Percentiles rank a stretch among this genome's conserved stretches.
phyloP scores from a whole-genome alignment of 2,888 invertebrate genomes.

The Apotomis turbidana region DNA sequence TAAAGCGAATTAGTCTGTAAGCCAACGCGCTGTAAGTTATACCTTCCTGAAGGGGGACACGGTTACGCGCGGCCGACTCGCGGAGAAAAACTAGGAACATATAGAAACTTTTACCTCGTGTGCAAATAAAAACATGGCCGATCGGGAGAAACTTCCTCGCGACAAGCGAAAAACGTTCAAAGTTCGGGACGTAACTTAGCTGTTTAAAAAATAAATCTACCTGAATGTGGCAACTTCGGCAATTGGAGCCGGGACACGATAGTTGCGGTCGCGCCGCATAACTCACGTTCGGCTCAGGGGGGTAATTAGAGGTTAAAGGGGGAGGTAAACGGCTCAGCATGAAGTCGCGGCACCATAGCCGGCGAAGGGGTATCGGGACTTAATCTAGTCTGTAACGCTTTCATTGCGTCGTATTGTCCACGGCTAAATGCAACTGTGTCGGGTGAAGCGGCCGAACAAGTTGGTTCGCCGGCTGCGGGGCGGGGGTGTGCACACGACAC shows the following conservation, averaged over 20 bases:
- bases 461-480: background rate
- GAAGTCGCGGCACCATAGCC: constrained; percentile 22
- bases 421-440: too few relatives aligned
- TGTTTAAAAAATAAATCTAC: constrained; percentile 28
- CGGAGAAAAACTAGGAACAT: background rate
- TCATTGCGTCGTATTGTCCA: background rate
- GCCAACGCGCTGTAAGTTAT: background rate
- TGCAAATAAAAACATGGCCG: constrained; percentile 8
- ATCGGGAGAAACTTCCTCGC: background rate
- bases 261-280: constrained; percentile 4
- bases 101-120: background rate
- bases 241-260: constrained; percentile 4
- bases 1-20: constrained; percentile 7
- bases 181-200: constrained; percentile 10
- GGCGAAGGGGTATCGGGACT: constrained; percentile 29
- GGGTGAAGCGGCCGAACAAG: background rate
- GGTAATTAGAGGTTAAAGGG: constrained; percentile 32
- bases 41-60: background rate
- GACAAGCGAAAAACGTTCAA: constrained; percentile 11
- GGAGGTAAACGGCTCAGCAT: constrained; percentile 29
- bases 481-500: background rate
- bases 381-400: constrained; percentile 27
- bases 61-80: background rate
- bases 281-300: constrained; percentile 14
- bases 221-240: constrained; percentile 18